Evolutionary conservation across 2,113 vertebrate genomes (phyloP).

Genomic region (Hippolais icterina): DNA sequence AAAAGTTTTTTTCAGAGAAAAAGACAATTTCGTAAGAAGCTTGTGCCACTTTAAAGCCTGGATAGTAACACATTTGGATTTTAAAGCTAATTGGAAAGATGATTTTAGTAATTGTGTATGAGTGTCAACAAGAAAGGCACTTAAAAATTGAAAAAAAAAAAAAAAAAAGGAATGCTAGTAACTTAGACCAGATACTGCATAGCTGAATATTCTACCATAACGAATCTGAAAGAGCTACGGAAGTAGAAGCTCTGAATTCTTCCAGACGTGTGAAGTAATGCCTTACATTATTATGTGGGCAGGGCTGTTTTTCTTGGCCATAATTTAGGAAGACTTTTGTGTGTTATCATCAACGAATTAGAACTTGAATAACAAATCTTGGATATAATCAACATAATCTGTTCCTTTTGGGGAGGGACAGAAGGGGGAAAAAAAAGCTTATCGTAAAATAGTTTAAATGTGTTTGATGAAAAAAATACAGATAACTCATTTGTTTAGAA

Average conservation of each 20-base stretch:
- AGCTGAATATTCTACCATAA: not conserved
- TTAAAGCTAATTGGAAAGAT: not conserved
- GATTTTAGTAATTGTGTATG: not conserved
- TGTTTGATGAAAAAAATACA: not conserved
- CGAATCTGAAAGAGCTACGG: not conserved
- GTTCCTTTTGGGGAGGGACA: not conserved
- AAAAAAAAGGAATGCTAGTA: not conserved
- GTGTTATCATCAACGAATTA: not conserved
- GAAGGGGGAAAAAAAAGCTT: not conserved
- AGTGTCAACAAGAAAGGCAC: not conserved
- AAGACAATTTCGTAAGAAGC: not conserved
- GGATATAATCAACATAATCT: not conserved
- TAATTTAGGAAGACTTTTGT: constrained; percentile 10
- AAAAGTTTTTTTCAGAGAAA: not conserved
- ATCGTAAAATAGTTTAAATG: not conserved
- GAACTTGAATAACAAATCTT: constrained; percentile 28
- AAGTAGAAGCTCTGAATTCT: not conserved
- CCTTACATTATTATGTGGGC: constrained; percentile 7
- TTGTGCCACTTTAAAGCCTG: not conserved
- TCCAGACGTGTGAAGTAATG: not conserved
- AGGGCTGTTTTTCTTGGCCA: constrained; percentile 39
- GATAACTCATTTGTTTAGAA: not conserved
- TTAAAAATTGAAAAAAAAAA: not conserved
- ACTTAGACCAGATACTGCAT: not conserved
- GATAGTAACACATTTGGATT: not conserved